phyloP scores from a whole-genome alignment of 2,113 vertebrate genomes.

The Candoia aspera region DNA sequence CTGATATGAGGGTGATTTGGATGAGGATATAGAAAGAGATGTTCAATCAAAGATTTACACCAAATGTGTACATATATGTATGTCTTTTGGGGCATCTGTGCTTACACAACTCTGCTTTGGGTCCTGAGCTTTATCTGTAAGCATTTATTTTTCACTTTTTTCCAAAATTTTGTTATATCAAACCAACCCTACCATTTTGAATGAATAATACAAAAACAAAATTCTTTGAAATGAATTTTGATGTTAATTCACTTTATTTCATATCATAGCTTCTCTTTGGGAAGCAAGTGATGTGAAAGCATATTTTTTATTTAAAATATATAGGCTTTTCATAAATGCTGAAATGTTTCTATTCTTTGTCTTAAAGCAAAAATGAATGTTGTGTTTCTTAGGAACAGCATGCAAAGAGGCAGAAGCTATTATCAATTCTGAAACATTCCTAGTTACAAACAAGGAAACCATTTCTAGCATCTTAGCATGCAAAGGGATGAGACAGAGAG shows the following conservation, averaged over 20 bases:
- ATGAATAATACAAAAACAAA: not conserved
- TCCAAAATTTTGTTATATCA: slow-evolving; percentile 10
- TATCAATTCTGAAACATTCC: slow-evolving; percentile 36
- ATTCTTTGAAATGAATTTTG: not conserved
- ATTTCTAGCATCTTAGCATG: not conserved
- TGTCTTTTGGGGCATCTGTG: slow-evolving; percentile 44
- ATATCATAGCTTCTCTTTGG: not conserved
- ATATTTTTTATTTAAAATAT: slow-evolving; percentile 20
- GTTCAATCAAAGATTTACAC: not conserved
- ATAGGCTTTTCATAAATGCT: not conserved
- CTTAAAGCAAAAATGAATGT: slow-evolving; percentile 1
- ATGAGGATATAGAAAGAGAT: not conserved
- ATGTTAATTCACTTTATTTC: not conserved
- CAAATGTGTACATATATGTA: not conserved
- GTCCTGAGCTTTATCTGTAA: not conserved
- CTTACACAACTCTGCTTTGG: slow-evolving; percentile 10
- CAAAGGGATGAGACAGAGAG: not conserved
- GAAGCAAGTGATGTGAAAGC: not conserved
- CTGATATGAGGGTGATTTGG: not conserved
- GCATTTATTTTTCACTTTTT: not conserved
- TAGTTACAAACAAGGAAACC: not conserved
- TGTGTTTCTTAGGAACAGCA: slow-evolving; percentile 30
- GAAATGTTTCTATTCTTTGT: slow-evolving; percentile 5
- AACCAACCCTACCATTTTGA: not conserved
- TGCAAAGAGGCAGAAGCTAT: not conserved